A percentile compares a stretch with the other conserved stretches of the same genome.
phyloP scores from a whole-genome alignment of 2,797 vertebrate species.

The Tenualosa thibaudeaui region DNA sequence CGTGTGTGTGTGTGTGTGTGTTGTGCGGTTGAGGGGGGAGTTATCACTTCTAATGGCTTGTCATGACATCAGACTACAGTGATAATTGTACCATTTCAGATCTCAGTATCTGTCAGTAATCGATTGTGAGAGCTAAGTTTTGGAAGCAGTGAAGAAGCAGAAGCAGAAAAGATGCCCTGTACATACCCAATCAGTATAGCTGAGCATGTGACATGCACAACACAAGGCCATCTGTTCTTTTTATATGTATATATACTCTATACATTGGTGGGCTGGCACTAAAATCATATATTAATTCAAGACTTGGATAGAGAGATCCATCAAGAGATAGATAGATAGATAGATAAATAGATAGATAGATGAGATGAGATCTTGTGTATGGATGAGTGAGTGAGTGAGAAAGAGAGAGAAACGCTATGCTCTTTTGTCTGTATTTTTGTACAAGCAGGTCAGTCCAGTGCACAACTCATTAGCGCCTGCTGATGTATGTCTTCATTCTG shows the following conservation, averaged over 20 bases:
- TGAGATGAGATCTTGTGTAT: too few species aligned
- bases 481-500: not conserved
- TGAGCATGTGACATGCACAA: not conserved
- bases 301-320: too few species aligned
- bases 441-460: not conserved
- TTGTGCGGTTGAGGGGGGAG: too few species aligned
- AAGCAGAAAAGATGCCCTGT: not conserved
- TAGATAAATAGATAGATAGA: too few species aligned
- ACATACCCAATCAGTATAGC: not conserved
- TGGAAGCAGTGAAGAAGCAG: not conserved
- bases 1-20: not conserved
- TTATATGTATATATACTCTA: not conserved
- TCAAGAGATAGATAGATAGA: too few species aligned
- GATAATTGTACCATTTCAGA: slow-evolving; percentile 2
- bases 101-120: not conserved
- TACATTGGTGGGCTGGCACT: not conserved
- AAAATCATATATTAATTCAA: not conserved
- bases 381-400: slow-evolving; percentile 20
- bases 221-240: not conserved
- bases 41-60: not conserved
- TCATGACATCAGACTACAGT: not conserved
- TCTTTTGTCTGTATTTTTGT: not conserved
- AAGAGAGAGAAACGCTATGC: not conserved
- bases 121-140: not conserved
- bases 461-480: not conserved